Base-by-base conservation (phyloP, 2,113 vertebrate genomes). In the Corythoichthys intestinalis region DNA sequence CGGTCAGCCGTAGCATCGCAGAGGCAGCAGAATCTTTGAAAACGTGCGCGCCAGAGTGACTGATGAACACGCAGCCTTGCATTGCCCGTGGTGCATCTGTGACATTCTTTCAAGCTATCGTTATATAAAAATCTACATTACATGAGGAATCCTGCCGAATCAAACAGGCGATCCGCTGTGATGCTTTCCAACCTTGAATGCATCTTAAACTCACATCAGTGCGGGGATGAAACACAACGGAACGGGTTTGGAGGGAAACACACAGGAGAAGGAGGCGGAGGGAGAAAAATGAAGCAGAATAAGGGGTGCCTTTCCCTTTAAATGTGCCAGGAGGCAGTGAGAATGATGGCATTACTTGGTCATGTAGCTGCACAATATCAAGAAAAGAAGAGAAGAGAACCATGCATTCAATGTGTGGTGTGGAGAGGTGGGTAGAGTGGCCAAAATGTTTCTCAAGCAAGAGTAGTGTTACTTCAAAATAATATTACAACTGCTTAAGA, bases 231-330 rank as follows among this genome's bases (percentile, higher is more conserved):
- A 4, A 70, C 75, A 64, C 75, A 44, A 44, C 6, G 66, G 74
- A 66, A 1, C 67, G 46, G 75, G 66, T 79, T 67, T 69, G 71
- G 83, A 83, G 75, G 77, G 79, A 71, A 78, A 78, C n/a, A 44
- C 64, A 72, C 65, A 68, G 67, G 57, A 44, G 56, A 56, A 64
- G 72, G 72, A 77, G 67, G 69, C 20, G 20, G 20, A 28, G 20
- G 73, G 58, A 61, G 48, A 50, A 65, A 58, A 66, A 76, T 62
- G 71, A 82, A 70, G 74, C 73, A 62, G 71, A 48, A 59, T 8
- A 2, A 66, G 69, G 44, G n/a, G 78, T 14, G 79, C 58, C 75
- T 89, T 76, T 70, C 75, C 15, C 86, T 88, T 89, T 89, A 88
- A 88, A 70, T 79, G 37, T 71, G 6, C 41, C 46, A 47, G 48